Conservation (phyloP, 2,113 vertebrate genomes). For the Hyla sarda region DNA sequence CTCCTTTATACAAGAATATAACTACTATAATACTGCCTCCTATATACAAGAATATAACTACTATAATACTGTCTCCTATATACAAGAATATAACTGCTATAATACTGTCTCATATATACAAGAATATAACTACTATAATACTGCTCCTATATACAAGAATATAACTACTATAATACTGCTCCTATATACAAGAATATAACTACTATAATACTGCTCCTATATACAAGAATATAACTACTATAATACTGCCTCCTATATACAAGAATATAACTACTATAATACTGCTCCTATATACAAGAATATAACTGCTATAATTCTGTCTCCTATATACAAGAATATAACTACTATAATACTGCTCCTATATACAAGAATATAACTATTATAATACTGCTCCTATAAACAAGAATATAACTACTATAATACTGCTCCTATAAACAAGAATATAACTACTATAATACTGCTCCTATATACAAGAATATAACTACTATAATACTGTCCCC, state of each 20-base stretch:
- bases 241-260: neutral
- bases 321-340: neutral
- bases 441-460: conserved; percentile 12
- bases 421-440: neutral
- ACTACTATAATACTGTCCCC: conserved; percentile 6
- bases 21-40: too few relatives aligned
- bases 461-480: neutral
- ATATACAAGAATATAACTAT: neutral
- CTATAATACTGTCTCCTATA: too few relatives aligned
- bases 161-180: neutral
- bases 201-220: conserved; percentile 1
- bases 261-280: conserved; percentile 1
- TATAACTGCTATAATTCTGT: neutral
- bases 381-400: neutral
- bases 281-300: neutral
- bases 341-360: neutral
- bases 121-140: conserved; percentile 10
- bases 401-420: conserved; percentile 8
- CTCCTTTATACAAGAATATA: neutral
- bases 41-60: too few relatives aligned
- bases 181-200: neutral
- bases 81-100: neutral
- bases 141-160: neutral
- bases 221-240: conserved; percentile 1
- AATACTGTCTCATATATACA: neutral